Conservation (phyloP, 1,140 invertebrate genomes). For the Centruroides sculpturatus region DNA sequence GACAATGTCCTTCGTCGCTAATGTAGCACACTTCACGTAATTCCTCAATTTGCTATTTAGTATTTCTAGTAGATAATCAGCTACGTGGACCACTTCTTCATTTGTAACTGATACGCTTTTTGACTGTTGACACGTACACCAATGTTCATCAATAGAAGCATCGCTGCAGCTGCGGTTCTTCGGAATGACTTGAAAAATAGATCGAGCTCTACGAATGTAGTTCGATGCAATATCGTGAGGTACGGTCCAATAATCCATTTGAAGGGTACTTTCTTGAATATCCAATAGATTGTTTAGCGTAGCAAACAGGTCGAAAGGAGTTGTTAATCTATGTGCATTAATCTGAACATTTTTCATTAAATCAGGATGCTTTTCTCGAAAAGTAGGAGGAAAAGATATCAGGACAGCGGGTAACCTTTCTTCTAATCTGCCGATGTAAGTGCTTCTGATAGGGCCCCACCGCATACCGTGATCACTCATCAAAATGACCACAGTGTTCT, state of each 20-base stretch:
- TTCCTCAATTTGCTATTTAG: no score
- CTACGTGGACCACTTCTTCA: no score
- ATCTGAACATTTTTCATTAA: conserved; percentile 30
- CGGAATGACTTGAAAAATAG: conserved; percentile 55
- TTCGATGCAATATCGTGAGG: background rate
- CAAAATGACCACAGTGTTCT: conserved; percentile 51
- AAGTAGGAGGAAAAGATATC: conserved; percentile 55
- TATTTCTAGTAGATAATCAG: no score
- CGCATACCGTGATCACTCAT: conserved; percentile 49
- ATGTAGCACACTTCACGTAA: no score
- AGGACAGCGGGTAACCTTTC: conserved; percentile 74
- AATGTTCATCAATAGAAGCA: conserved; percentile 30
- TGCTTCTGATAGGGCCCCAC: conserved; percentile 12
- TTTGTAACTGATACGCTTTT: background rate
- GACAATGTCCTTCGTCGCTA: no score
- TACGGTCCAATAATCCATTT: conserved; percentile 24
- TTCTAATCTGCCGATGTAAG: conserved; percentile 46
- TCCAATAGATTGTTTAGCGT: conserved; percentile 44
- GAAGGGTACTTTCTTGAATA: conserved; percentile 28
- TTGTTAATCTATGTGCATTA: conserved; percentile 47
- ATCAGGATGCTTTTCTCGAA: conserved; percentile 43
- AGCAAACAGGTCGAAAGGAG: conserved; percentile 71
- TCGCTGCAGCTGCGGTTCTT: conserved; percentile 28
- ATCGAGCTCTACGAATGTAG: conserved; percentile 32
- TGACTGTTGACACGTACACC: conserved; percentile 27